Evolutionary conservation across 1,140 invertebrate species (phyloP).

Genomic region (Andricus grossulariae): DNA sequence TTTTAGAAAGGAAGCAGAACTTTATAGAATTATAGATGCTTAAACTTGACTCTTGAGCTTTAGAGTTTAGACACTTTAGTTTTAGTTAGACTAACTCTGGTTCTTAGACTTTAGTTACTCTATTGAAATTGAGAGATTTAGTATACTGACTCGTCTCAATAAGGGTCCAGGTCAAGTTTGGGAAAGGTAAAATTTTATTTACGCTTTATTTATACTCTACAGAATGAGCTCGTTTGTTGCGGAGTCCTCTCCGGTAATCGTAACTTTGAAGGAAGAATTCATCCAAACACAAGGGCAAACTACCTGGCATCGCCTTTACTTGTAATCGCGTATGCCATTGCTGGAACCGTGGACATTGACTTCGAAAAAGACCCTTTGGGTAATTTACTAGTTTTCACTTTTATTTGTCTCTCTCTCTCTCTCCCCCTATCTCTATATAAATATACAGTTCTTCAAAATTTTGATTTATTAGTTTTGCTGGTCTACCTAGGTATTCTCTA

Average conservation of each 20-base stretch:
- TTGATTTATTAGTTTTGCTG: no score
- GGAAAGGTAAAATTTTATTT: constrained; percentile 34
- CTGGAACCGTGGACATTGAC: constrained; percentile 95
- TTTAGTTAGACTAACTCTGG: no score
- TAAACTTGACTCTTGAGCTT: no score
- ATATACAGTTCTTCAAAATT: no score
- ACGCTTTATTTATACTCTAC: constrained; percentile 41
- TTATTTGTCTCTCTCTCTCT: not conserved
- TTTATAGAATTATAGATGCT: no score
- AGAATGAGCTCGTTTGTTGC: constrained; percentile 94
- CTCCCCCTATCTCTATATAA: no score
- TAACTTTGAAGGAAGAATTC: constrained; percentile 98
- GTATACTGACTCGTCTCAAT: no score
- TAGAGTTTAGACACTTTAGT: no score
- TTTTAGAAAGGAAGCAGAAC: no score
- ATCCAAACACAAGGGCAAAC: constrained; percentile 96
- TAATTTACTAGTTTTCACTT: constrained; percentile 62
- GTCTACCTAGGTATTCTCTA: no score
- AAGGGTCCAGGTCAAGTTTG: no score
- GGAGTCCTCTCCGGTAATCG: constrained; percentile 97
- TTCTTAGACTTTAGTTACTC: not conserved
- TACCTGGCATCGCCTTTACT: constrained; percentile 96
- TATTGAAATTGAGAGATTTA: not conserved
- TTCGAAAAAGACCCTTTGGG: constrained; percentile 93
- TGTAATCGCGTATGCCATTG: constrained; percentile 97